These are phyloP conservation scores for Achlya flavicornis DNA, from an alignment of 2,888 invertebrate species.

Conservation along the genomic window DNA sequence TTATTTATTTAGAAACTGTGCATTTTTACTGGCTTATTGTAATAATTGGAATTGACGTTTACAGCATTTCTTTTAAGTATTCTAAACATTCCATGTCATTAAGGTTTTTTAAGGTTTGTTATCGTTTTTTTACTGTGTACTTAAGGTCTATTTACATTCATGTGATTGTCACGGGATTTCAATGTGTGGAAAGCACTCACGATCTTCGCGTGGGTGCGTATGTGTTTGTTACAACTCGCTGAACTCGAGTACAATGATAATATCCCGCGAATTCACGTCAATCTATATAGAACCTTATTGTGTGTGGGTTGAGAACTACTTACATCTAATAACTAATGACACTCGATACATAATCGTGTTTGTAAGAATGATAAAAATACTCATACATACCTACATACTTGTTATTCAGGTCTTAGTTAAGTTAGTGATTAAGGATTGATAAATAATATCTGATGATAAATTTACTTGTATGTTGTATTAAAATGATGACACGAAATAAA, in stretches of 20 bases:
- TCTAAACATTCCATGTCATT: conserved; percentile 58
- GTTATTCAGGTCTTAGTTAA: conserved; percentile 81
- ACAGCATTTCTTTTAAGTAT: conserved; percentile 24
- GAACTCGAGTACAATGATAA: neutral
- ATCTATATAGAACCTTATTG: conserved; percentile 13
- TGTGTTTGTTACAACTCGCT: neutral
- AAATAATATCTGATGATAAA: conserved; percentile 84
- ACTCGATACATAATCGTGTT: conserved; percentile 30
- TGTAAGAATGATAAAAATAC: conserved; percentile 37
- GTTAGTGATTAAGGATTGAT: conserved; percentile 81
- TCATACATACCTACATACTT: conserved; percentile 72
- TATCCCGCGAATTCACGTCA: neutral
- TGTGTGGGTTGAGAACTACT: conserved; percentile 50
- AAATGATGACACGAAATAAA: conserved; percentile 83
- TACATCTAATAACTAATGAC: conserved; percentile 37
- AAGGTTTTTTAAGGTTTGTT: conserved; percentile 53
- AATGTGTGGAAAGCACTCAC: neutral
- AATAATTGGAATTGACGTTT: conserved; percentile 27
- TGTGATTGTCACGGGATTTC: neutral
- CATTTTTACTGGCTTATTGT: conserved; percentile 18
- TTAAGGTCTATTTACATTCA: conserved; percentile 31
- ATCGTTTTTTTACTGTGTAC: conserved; percentile 39
- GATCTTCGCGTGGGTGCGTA: neutral
- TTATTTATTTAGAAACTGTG: conserved; percentile 14
- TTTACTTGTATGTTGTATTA: conserved; percentile 85